Percentiles rank a stretch among this genome's conserved stretches.
These are phyloP conservation scores for Drosophila anomalipes DNA, from an alignment of 2,888 invertebrate species.

Conservation along the genomic window DNA sequence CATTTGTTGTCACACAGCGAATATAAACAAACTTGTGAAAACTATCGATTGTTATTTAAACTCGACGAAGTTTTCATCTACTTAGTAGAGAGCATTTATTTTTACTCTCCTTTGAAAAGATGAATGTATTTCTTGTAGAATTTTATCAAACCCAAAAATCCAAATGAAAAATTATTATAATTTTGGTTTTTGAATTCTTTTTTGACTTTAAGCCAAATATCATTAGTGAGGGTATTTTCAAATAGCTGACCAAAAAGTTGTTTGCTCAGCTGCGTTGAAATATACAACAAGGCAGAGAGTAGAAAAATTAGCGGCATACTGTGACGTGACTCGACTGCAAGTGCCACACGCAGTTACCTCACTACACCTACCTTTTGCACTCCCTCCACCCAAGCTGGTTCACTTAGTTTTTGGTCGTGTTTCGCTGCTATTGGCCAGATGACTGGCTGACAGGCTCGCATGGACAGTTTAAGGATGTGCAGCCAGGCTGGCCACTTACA, in stretches of 20 bases:
- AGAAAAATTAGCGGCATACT: constrained; percentile 77
- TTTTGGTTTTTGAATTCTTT: too few species aligned
- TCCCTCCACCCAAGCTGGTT: not conserved
- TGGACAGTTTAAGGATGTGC: constrained; percentile 47
- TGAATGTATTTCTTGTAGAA: not conserved
- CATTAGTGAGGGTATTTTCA: constrained; percentile 7
- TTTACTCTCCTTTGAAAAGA: not conserved
- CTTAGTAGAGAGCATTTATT: not conserved
- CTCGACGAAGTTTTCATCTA: not conserved
- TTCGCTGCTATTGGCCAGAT: constrained; percentile 53
- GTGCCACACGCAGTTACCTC: constrained; percentile 31
- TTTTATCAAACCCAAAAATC: not conserved
- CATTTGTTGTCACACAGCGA: constrained; percentile 49
- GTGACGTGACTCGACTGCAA: constrained; percentile 76
- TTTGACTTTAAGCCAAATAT: not conserved
- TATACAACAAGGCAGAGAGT: constrained; percentile 63
- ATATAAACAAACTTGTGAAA: constrained; percentile 42
- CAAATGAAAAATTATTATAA: not conserved
- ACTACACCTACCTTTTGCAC: not conserved
- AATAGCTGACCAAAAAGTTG: not conserved
- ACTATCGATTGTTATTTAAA: constrained; percentile 18
- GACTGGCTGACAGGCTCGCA: constrained; percentile 53
- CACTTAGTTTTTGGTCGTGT: constrained; percentile 33
- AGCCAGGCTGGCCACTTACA: constrained; percentile 45
- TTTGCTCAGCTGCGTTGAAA: constrained; percentile 37